A percentile compares a stretch with the other conserved stretches of the same genome.
Conservation (phyloP, 2,888 invertebrate genomes). For the Timema podura region DNA sequence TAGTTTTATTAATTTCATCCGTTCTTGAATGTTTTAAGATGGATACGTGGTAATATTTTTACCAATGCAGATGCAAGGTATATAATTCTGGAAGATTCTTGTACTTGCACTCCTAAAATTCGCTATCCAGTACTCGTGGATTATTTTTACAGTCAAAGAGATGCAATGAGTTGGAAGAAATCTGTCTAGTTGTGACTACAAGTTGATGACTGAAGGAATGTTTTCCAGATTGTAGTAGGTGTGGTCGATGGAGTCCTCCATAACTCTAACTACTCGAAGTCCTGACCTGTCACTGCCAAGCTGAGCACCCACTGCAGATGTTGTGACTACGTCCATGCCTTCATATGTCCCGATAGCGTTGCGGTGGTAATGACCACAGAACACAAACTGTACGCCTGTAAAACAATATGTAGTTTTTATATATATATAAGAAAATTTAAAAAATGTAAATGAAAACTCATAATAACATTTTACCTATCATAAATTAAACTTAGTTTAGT, state of each 20-base stretch:
- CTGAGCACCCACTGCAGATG: conserved; percentile 49
- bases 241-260: conserved; percentile 42
- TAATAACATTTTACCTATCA: background rate
- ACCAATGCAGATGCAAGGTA: no score
- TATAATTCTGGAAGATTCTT: no score
- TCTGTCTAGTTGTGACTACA: no score
- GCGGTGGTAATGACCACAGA: conserved; percentile 50
- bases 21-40: no score
- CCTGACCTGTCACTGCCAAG: conserved; percentile 45
- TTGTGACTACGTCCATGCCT: conserved; percentile 45
- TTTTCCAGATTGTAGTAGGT: conserved; percentile 42
- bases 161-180: no score
- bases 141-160: no score
- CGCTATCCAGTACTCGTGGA: no score
- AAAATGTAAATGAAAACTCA: background rate
- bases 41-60: no score
- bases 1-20: no score
- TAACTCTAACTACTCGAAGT: conserved; percentile 45
- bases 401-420: conserved; percentile 9
- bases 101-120: no score
- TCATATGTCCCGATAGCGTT: conserved; percentile 46
- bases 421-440: background rate
- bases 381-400: conserved; percentile 46
- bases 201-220: conserved; percentile 32
- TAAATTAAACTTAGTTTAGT: no score